Evolutionary conservation across 2,113 vertebrate species (phyloP), one percentile per base, ranked within the genome.

Genomic region (Cyanistes caeruleus): DNA sequence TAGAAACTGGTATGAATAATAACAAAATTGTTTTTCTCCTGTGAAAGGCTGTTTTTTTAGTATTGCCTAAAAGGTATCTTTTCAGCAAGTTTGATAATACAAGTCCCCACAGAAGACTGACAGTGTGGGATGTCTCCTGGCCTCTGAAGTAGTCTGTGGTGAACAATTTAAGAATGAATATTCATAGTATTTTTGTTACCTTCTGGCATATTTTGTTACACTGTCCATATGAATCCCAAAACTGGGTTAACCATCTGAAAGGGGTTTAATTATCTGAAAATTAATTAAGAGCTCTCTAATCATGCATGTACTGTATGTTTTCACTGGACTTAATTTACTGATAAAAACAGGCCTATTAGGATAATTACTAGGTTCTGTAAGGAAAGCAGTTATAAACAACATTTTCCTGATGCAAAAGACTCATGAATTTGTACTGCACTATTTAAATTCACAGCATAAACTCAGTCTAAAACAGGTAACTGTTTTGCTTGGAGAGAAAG

Each of bases 241-340:
- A 85, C 43, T 58, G 63, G 16, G 68, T 90, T 93, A 93, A 90
- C 92, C 18, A 46, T 73, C 55, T 90, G 85, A 89, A 96, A 85
- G 22, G 15, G 21, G 25, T 53, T 96, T 92, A 80, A 83, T 92
- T 24, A 70, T 74, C 90, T 80, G 59, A 67, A 95, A 83, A 62
- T 92, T 94, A 87, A 83, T 93, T 80, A 80, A 86, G 37, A 48
- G 63, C 43, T 74, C 79, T 67, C 51, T 77, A 88, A 83, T 89
- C 72, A 59, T 83, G 58, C 74, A 76, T 83, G 41, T 37, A 43
- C 44, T 83, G 7, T 74, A 52, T 59, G 33, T 93, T 93, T 92
- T 95, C 79, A 51, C 14, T 88, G 72, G 41, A 78, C 13, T 87
- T 84, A 87, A 89, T 95, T 94, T 95, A 76, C 41, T 53, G n/a